Conservation (phyloP, 2,113 vertebrate genomes). For the Dendrocopos noguchii region DNA sequence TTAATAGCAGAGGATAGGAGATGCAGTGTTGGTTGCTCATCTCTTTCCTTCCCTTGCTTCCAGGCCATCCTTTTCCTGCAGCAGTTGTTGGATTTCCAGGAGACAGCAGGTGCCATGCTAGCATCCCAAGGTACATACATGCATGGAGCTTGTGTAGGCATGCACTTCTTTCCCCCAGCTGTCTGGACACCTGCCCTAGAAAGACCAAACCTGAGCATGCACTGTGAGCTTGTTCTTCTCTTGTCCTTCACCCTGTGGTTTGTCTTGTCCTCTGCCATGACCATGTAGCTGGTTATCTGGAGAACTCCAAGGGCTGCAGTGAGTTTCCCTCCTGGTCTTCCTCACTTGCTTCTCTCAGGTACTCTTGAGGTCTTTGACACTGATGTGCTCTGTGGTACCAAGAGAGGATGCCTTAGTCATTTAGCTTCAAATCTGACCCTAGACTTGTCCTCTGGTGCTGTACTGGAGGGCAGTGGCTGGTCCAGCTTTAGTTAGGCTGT, state of each 20-base stretch:
- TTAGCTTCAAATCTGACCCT: not conserved
- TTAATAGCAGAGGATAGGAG: not conserved
- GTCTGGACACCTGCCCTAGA: not conserved
- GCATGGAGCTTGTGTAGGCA: not conserved
- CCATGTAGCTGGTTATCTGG: not conserved
- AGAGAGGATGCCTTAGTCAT: not conserved
- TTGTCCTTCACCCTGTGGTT: conserved; percentile 18
- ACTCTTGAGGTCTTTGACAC: not conserved
- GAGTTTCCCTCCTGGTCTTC: not conserved
- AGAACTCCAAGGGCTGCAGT: not conserved
- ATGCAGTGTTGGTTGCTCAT: not conserved
- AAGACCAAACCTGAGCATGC: not conserved
- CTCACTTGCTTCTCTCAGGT: not conserved
- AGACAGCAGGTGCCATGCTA: conserved; percentile 96
- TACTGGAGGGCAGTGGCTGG: not conserved
- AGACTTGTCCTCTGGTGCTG: not conserved
- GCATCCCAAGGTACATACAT: conserved; percentile 92
- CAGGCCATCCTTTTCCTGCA: conserved; percentile 98
- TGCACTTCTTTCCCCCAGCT: not conserved
- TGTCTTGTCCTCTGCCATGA: conserved; percentile 24
- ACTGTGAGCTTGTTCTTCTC: conserved; percentile 9
- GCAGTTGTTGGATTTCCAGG: conserved; percentile 96
- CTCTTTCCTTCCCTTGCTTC: not conserved
- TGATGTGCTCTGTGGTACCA: not conserved
- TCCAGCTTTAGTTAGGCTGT: not conserved